Conservation (phyloP, 1,140 invertebrate species). For the Drosophila arizonae region DNA sequence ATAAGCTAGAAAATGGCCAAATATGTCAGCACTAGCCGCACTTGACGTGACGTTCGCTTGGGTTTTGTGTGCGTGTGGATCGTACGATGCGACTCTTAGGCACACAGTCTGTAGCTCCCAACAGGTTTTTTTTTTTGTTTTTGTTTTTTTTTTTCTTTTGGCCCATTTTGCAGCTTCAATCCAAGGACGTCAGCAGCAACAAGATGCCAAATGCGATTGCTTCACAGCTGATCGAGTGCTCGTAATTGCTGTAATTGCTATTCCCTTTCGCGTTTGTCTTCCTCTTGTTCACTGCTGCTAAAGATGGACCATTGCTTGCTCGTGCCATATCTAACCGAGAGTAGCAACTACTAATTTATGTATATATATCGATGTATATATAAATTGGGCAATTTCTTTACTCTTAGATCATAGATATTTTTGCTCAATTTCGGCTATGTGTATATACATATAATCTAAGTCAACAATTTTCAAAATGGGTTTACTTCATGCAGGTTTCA, state of each 20-base stretch:
- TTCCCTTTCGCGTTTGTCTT: constrained; percentile 20
- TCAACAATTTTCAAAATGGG: background rate
- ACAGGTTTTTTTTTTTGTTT: constrained; percentile 40
- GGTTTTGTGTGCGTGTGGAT: constrained; percentile 25
- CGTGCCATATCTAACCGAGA: background rate
- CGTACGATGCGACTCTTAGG: constrained; percentile 38
- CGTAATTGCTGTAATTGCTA: constrained; percentile 15
- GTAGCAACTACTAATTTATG: background rate
- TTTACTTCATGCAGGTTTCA: constrained; percentile 8
- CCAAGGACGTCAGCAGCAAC: constrained; percentile 31
- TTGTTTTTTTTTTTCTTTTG: background rate
- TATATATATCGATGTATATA: too few species aligned
- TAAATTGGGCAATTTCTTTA: too few species aligned
- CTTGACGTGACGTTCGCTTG: background rate
- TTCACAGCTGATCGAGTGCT: constrained; percentile 28
- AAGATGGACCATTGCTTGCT: constrained; percentile 6
- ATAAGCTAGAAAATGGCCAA: background rate
- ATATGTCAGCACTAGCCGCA: background rate
- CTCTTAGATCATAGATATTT: too few species aligned
- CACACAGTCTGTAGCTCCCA: constrained; percentile 10
- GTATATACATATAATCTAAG: too few species aligned
- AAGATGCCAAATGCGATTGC: constrained; percentile 17
- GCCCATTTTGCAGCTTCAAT: constrained; percentile 24
- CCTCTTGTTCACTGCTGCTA: constrained; percentile 5
- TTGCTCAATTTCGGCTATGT: too few species aligned